phyloP scores from a whole-genome alignment of 1,140 invertebrate genomes.

The Nasonia giraulti region DNA sequence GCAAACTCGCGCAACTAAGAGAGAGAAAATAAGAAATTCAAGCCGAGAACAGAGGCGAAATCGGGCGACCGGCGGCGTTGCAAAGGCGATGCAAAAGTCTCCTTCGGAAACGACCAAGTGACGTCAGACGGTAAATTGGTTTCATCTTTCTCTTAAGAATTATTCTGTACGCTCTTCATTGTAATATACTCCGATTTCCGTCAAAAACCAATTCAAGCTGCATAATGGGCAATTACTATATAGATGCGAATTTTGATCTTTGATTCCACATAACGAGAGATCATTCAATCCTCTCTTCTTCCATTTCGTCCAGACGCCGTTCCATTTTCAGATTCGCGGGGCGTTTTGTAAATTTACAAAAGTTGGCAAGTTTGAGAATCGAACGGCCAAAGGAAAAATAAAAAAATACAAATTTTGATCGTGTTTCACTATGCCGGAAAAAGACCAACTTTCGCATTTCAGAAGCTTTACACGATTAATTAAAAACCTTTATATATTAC shows the following conservation, averaged over 20 bases:
- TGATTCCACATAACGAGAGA: background rate
- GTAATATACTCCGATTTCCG: background rate
- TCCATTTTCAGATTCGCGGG: background rate
- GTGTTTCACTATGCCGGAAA: background rate
- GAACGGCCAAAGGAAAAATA: background rate
- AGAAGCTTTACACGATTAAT: conserved; percentile 8
- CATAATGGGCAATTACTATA: background rate
- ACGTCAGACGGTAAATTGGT: background rate
- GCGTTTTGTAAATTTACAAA: background rate
- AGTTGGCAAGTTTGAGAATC: background rate
- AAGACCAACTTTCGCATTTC: conserved; percentile 18
- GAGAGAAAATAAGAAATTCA: background rate
- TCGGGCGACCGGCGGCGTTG: background rate
- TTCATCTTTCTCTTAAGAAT: conserved; percentile 13
- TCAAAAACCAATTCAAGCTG: conserved; percentile 12
- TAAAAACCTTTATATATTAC: conserved; percentile 31
- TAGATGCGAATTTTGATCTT: background rate
- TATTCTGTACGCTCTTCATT: conserved; percentile 2
- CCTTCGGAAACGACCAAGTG: conserved; percentile 25
- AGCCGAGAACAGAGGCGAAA: background rate
- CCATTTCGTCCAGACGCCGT: background rate
- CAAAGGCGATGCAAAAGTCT: conserved; percentile 35
- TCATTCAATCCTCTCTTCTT: background rate
- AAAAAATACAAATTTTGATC: conserved; percentile 11
- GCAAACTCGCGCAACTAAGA: background rate